A percentile compares a stretch with the other conserved stretches of the same genome.
phyloP scores from a whole-genome alignment of 2,888 invertebrate species.

The Drosophila percnosoma region DNA sequence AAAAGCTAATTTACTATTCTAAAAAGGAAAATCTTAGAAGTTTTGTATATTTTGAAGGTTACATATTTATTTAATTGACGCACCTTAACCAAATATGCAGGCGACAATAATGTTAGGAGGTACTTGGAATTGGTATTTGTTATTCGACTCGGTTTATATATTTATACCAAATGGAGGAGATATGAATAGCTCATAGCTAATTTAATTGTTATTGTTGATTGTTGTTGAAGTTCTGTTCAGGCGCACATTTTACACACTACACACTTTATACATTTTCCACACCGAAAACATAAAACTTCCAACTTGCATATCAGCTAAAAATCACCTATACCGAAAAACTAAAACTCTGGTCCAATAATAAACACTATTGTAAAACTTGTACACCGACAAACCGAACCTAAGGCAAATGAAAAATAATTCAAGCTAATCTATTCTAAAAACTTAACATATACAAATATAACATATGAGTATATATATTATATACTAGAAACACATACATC shows the following conservation, averaged over 20 bases:
- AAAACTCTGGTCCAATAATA: constrained; percentile 55
- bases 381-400: constrained; percentile 59
- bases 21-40: constrained; percentile 11
- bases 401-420: constrained; percentile 4
- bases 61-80: constrained; percentile 39
- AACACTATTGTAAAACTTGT: constrained; percentile 66
- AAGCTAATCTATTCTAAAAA: constrained; percentile 41
- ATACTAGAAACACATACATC: constrained; percentile 35
- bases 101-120: constrained; percentile 71
- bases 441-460: constrained; percentile 43
- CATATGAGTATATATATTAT: constrained; percentile 35
- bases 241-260: constrained; percentile 2
- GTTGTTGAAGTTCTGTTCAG: constrained; percentile 53
- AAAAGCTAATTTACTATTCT: constrained; percentile 12
- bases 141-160: constrained; percentile 57
- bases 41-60: constrained; percentile 39
- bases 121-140: constrained; percentile 62
- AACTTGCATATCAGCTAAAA: constrained; percentile 36
- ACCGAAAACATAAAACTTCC: background rate
- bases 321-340: constrained; percentile 2
- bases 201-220: constrained; percentile 66
- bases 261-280: constrained; percentile 7
- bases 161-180: constrained; percentile 36
- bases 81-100: constrained; percentile 53
- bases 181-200: constrained; percentile 43